Evolutionary conservation across 2,113 vertebrate genomes (phyloP), one percentile per base, ranked within the genome.

Genomic region (Cyphomyrus discorhynchus): DNA sequence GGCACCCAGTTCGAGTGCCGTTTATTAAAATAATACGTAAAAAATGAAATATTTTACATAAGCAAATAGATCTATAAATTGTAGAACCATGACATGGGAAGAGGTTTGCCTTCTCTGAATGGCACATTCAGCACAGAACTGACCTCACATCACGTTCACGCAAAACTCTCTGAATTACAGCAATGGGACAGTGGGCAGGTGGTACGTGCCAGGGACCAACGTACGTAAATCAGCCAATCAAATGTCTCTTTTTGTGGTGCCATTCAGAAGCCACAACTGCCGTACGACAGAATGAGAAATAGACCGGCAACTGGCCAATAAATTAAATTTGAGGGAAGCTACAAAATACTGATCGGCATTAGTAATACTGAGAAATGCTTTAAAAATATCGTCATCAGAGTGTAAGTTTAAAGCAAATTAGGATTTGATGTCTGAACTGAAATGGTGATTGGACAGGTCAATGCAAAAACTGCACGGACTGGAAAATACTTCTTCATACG

Each of bases 31-130:
- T 94, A 13, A 46, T 86, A 93, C 92, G 77, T 89, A 91, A 92
- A 94, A 91, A 83, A 88, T 85, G 89, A 92, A 90, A 91, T 66
- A 92, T 95, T 96, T 96, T 96, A 95, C 95, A 96, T 96, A 96
- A 94, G 94, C 96, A 96, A 96, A 96, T 94, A 70, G 31, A 83
- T 31, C 88, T 90, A 86, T 56, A 88, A 93, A 87, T 93, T 92
- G 35, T 5, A 15, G 82, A 90, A 91, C 92, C 92, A 52, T 91
- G 52, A 74, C 47, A 88, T 88, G 62, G 90, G 89, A 89, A 93
- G 89, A 83, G 52, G 80, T 89, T 70, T 58, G 8, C 56, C 82
- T 17, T 70, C 52, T 46, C 83, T 95, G 93, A 95, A 94, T 92
- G 87, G 91, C 92, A 86, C 80, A 5, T 66, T 58, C 31, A 58